Evolutionary conservation across 2,888 invertebrate species (phyloP).

Genomic region (Drosophila neutralis): DNA sequence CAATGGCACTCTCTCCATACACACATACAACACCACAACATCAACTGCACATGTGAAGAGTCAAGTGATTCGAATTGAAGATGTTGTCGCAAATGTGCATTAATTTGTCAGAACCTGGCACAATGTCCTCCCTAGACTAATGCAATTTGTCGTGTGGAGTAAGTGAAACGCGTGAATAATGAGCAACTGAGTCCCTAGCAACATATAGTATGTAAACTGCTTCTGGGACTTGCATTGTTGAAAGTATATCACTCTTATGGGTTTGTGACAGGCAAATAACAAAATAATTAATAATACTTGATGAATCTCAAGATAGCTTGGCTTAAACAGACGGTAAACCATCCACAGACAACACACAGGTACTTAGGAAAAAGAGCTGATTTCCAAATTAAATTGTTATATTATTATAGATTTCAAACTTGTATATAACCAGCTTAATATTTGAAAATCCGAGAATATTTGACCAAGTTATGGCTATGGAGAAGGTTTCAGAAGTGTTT

Average conservation of each 20-base stretch:
- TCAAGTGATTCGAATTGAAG: conserved; percentile 75
- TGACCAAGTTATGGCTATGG: neutral
- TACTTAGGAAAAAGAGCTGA: neutral
- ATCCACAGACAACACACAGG: neutral
- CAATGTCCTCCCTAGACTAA: conserved; percentile 36
- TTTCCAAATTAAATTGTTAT: neutral
- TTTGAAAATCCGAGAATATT: neutral
- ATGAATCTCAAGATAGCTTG: neutral
- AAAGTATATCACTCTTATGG: neutral
- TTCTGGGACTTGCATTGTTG: conserved; percentile 1
- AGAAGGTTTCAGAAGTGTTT: neutral
- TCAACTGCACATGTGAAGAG: conserved; percentile 51
- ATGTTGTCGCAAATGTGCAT: conserved; percentile 71
- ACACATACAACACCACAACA: neutral
- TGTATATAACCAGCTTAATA: neutral
- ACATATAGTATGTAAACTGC: neutral
- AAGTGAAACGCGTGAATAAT: conserved; percentile 63
- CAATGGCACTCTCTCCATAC: conserved; percentile 46
- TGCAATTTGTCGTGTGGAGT: conserved; percentile 59
- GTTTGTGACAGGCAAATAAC: neutral
- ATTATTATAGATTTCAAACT: neutral
- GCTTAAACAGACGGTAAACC: neutral
- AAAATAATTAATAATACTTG: neutral
- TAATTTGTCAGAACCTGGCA: conserved; percentile 68
- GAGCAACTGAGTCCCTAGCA: conserved; percentile 22